Evolutionary conservation across 1,140 invertebrate species (phyloP).

Genomic region (Pseudoatta argentina): DNA sequence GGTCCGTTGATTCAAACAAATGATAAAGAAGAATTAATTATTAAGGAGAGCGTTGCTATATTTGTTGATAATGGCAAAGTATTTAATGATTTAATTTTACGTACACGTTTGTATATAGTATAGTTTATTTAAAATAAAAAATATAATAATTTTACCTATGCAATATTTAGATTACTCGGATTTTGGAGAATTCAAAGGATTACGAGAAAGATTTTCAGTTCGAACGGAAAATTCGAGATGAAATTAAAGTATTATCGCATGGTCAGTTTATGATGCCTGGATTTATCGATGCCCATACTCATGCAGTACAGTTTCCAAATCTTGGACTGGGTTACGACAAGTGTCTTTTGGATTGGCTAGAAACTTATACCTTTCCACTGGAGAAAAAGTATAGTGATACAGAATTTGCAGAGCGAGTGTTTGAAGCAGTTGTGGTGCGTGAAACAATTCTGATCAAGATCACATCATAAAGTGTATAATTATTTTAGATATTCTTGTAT

Average conservation of each 20-base stretch:
- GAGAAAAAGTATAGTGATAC: constrained; percentile 91
- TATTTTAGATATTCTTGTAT: constrained; percentile 16
- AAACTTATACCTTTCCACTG: constrained; percentile 94
- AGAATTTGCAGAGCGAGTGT: constrained; percentile 91
- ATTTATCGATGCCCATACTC: constrained; percentile 95
- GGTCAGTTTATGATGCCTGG: constrained; percentile 94
- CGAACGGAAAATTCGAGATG: constrained; percentile 66
- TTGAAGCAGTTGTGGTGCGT: constrained; percentile 92
- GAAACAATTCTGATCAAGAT: background rate
- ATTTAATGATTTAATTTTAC: constrained; percentile 55
- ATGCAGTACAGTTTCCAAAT: constrained; percentile 95
- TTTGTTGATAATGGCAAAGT: constrained; percentile 85
- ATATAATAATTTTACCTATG: constrained; percentile 3
- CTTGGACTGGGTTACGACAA: constrained; percentile 93
- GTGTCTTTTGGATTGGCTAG: constrained; percentile 93
- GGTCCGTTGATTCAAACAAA: constrained; percentile 81
- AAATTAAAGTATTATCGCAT: constrained; percentile 82
- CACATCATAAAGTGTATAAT: background rate
- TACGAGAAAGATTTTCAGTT: too few species aligned
- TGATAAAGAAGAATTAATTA: constrained; percentile 76
- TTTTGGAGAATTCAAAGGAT: constrained; percentile 59
- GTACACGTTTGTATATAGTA: background rate
- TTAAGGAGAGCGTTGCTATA: constrained; percentile 84
- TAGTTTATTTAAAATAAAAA: background rate
- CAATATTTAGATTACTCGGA: constrained; percentile 72